Evolutionary conservation across 2,888 invertebrate genomes (phyloP).

Genomic region (Tolmerus cingulatus): DNA sequence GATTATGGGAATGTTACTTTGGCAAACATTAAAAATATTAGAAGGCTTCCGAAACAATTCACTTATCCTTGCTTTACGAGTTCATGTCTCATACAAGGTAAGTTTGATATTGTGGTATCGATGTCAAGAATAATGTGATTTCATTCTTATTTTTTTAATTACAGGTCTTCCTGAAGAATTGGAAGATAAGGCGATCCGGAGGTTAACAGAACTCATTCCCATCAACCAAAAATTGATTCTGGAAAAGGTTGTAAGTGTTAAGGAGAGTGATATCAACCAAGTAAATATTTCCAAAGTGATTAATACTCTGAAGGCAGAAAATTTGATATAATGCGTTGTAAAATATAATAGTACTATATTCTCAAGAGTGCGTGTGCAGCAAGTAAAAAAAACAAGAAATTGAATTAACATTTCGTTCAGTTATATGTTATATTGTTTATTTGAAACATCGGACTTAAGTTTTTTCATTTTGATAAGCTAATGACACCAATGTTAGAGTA

Average conservation of each 20-base stretch:
- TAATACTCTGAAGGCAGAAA: background rate
- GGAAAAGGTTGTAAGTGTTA: background rate
- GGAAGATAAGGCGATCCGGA: background rate
- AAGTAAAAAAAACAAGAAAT: too few species aligned
- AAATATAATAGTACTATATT: background rate
- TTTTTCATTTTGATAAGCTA: background rate
- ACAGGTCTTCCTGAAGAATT: constrained; percentile 13
- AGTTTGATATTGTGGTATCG: background rate
- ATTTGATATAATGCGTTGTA: background rate
- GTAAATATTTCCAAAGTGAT: constrained; percentile 5
- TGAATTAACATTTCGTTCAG: background rate
- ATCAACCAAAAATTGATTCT: background rate
- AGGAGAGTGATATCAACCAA: constrained; percentile 10
- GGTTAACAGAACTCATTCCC: constrained; percentile 9
- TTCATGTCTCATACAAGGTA: constrained; percentile 55
- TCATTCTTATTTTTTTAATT: background rate
- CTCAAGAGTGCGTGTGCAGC: too few species aligned
- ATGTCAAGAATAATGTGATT: background rate
- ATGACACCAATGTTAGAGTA: background rate
- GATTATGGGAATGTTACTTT: constrained; percentile 59
- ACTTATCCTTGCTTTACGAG: constrained; percentile 55
- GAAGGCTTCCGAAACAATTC: constrained; percentile 58
- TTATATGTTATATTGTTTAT: background rate
- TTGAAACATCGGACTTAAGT: background rate
- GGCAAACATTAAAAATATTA: constrained; percentile 55